Evolutionary conservation across 2,113 vertebrate species (phyloP).

Genomic region (Tachysurus fulvidraco): DNA sequence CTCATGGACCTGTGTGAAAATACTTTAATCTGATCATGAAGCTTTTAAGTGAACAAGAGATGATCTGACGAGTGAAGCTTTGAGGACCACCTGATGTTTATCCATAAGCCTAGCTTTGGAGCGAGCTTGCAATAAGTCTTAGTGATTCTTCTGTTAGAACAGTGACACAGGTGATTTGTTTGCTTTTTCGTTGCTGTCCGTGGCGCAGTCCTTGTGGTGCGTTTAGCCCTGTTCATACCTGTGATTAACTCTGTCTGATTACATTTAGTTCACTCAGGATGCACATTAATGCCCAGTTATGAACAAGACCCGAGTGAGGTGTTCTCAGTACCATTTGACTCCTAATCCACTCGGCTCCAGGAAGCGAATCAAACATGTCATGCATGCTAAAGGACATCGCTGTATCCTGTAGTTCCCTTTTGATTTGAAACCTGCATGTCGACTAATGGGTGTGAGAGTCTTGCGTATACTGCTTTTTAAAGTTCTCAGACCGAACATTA

Average conservation of each 20-base stretch:
- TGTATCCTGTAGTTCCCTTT: background rate
- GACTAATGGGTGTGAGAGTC: background rate
- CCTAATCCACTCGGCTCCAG: background rate
- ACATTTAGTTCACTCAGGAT: background rate
- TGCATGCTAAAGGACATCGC: background rate
- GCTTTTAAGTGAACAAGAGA: too few species aligned
- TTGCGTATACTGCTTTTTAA: background rate
- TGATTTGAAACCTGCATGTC: background rate
- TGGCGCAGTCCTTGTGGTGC: background rate
- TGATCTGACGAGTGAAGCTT: too few species aligned
- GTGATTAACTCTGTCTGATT: background rate
- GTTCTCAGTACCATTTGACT: background rate
- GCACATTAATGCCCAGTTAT: background rate
- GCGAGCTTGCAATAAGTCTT: too few species aligned
- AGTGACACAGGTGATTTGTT: background rate
- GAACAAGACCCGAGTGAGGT: too few species aligned
- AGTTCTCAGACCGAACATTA: background rate
- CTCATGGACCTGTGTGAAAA: background rate
- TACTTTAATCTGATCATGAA: too few species aligned
- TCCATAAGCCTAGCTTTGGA: too few species aligned
- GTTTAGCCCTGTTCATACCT: background rate
- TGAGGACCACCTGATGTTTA: too few species aligned
- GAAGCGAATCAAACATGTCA: background rate
- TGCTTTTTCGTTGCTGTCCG: background rate
- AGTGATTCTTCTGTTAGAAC: too few species aligned